Evolutionary conservation across 2,888 invertebrate species (phyloP).

Genomic region (Noctua janthina): DNA sequence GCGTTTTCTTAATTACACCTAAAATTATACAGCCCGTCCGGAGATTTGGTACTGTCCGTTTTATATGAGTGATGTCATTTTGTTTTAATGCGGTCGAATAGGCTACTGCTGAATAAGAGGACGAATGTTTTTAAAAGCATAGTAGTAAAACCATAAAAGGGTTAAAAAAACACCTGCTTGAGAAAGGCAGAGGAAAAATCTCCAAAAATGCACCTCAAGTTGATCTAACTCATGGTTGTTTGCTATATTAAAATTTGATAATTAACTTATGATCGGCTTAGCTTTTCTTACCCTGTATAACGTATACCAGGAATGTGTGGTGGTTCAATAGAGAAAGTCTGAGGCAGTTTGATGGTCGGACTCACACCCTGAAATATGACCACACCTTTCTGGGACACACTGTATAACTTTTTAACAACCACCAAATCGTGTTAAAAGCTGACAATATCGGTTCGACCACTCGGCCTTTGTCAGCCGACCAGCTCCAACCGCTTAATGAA

Average conservation of each 20-base stretch:
- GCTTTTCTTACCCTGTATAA: not conserved
- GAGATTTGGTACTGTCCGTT: conserved; percentile 62
- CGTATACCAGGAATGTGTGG: too few relatives aligned
- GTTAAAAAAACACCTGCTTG: not conserved
- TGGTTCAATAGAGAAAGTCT: not conserved
- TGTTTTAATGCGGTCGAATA: conserved; percentile 1
- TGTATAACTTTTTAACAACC: conserved; percentile 7
- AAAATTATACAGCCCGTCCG: conserved; percentile 77
- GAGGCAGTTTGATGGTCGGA: not conserved
- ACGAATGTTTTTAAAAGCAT: not conserved
- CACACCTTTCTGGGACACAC: not conserved
- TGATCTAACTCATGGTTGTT: not conserved
- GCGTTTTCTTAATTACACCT: conserved; percentile 82
- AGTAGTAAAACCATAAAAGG: not conserved
- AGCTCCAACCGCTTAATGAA: conserved; percentile 84
- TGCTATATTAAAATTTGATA: not conserved
- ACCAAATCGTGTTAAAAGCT: conserved; percentile 39
- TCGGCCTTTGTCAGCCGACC: conserved; percentile 74
- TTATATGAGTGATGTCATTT: conserved; percentile 48
- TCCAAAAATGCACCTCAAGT: not conserved
- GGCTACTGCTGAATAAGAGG: not conserved
- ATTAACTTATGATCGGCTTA: not conserved
- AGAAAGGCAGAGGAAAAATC: not conserved
- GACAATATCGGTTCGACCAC: conserved; percentile 70
- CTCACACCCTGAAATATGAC: not conserved